Evolutionary conservation across 2,113 vertebrate species (phyloP), one percentile per base, ranked within the genome.

Genomic region (Potamarius usumacintae): DNA sequence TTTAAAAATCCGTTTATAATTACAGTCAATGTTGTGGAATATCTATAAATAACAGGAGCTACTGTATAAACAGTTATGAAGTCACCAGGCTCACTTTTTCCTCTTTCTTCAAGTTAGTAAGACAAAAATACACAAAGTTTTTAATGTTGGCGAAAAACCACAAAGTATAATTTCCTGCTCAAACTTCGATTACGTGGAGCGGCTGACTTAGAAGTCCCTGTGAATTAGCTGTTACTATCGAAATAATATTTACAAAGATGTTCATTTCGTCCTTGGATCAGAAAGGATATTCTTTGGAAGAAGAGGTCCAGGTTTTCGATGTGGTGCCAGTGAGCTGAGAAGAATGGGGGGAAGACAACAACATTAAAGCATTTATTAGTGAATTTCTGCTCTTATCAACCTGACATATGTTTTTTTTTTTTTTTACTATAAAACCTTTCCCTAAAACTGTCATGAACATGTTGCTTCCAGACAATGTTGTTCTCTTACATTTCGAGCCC

Each of bases 251-350:
- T 53, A 62, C 27, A 22, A 48, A 52, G 6, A 11, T 22, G 20
- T 25, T 27, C 48, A 2, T 52, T 15, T 50, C 15, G 30, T 52
- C 5, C 5, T 10, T 5, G 5, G 27, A 63, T 52, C 71, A 57
- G 58, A 94, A 97, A 99, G 98, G 98, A 99, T 99, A 99, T 99
- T 93, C 97, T 97, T 94, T 98, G 97, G 93, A 99, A 99, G 92
- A 99, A 99, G 83, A 99, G 96, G 90, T 99, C 98, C 92, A 99
- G 94, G 92, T 99, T 99, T 94, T 99, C 98, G 57, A 98, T 99
- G 92, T 99, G 98, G 91, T 99, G 97, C 98, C 98, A 99, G 0
- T 97, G 97, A 88, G 98, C 98, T 99, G 94, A 25, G 92, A 92
- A 86, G 34, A 53, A 81, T 86, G 69, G 58, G 63, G 48, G 78